Percentiles rank a stretch among this genome's conserved stretches.
phyloP scores from a whole-genome alignment of 2,888 invertebrate species.

The Linyphia triangularis region DNA sequence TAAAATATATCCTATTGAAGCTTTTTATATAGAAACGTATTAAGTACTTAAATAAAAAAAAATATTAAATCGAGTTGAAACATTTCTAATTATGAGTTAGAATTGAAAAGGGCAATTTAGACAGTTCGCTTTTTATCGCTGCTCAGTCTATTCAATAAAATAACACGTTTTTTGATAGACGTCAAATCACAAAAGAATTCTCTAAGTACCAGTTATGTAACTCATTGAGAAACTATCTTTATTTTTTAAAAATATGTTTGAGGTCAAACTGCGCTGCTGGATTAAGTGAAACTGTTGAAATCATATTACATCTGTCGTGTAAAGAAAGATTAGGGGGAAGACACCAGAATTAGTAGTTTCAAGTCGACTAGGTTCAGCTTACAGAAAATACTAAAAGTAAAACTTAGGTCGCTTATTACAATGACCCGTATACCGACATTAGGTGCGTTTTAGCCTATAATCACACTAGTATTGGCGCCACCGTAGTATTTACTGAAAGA shows the following conservation, averaged over 20 bases:
- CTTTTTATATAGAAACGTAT: slow-evolving; percentile 39
- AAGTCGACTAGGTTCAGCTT: slow-evolving; percentile 38
- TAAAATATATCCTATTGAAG: background rate
- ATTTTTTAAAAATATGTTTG: slow-evolving; percentile 34
- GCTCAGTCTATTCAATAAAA: slow-evolving; percentile 12
- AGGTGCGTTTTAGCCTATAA: slow-evolving; percentile 65
- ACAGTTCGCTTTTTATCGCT: slow-evolving; percentile 12
- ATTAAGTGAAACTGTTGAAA: slow-evolving; percentile 61
- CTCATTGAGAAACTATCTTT: slow-evolving; percentile 32
- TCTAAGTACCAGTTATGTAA: slow-evolving; percentile 46
- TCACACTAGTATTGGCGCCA: slow-evolving; percentile 68
- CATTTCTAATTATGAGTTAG: slow-evolving; percentile 35
- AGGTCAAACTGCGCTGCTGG: slow-evolving; percentile 51
- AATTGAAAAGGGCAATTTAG: background rate
- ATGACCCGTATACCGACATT: slow-evolving; percentile 74
- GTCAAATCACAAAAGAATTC: slow-evolving; percentile 32
- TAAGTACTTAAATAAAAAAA: slow-evolving; percentile 12
- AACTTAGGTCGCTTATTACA: slow-evolving; percentile 53
- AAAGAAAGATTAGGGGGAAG: slow-evolving; percentile 20
- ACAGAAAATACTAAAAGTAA: slow-evolving; percentile 45
- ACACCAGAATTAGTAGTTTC: slow-evolving; percentile 50
- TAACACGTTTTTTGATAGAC: slow-evolving; percentile 43
- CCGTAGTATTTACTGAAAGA: slow-evolving; percentile 49
- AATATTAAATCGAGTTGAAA: slow-evolving; percentile 2
- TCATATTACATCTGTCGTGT: slow-evolving; percentile 34